phyloP scores from a whole-genome alignment of 2,888 invertebrate species.

The Drosophila anomalipes region DNA sequence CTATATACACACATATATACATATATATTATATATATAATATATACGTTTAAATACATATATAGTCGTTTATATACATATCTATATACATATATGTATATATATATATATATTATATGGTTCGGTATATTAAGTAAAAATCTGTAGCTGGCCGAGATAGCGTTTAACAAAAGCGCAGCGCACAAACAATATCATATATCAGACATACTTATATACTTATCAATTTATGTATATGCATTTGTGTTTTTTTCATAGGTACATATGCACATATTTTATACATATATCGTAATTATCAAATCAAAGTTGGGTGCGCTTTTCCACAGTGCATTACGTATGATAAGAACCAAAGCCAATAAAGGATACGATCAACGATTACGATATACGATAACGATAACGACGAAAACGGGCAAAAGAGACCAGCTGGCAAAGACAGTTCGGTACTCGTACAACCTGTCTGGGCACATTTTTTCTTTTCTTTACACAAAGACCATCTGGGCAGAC shows the following conservation, averaged over 20 bases:
- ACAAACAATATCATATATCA: conserved; percentile 31
- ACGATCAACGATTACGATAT: conserved; percentile 31
- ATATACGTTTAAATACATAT: not conserved
- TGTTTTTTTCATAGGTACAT: conserved; percentile 3
- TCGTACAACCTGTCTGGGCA: conserved; percentile 29
- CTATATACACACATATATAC: conserved; percentile 17
- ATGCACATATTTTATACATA: conserved; percentile 12
- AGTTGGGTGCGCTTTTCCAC: conserved; percentile 43
- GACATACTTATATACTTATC: conserved; percentile 39
- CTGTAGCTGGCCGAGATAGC: conserved; percentile 29
- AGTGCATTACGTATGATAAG: conserved; percentile 46
- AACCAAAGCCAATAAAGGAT: conserved; percentile 59
- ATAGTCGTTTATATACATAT: not conserved
- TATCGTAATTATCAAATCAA: conserved; percentile 37
- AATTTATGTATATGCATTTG: conserved; percentile 7
- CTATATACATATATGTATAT: not conserved
- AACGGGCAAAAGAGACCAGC: conserved; percentile 46
- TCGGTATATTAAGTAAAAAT: conserved; percentile 26
- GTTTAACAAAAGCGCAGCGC: conserved; percentile 36
- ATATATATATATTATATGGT: conserved; percentile 16
- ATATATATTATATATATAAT: not conserved
- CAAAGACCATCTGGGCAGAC: conserved; percentile 53
- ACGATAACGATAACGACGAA: conserved; percentile 50
- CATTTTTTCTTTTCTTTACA: conserved; percentile 27
- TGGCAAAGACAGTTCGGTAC: conserved; percentile 10